These are phyloP conservation scores for Choloepus hoffmanni DNA, from an alignment of 2,113 vertebrate species.

Conservation along the genomic window DNA sequence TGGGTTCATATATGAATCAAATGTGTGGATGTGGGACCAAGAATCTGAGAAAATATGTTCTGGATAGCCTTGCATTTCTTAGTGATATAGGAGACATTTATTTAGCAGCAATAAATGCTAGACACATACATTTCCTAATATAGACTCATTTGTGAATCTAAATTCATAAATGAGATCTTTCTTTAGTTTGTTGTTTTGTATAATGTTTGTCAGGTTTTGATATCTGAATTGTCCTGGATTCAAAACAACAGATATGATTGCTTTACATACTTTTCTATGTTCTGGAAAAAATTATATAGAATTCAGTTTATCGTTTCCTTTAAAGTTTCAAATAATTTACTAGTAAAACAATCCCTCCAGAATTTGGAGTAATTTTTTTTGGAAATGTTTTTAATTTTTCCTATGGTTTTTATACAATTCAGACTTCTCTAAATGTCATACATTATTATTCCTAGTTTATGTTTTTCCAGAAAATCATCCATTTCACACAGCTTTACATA, in stretches of 20 bases:
- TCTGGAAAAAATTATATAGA: slow-evolving; percentile 76
- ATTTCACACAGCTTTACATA: slow-evolving; percentile 40
- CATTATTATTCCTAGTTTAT: slow-evolving; percentile 5
- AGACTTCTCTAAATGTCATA: slow-evolving; percentile 66
- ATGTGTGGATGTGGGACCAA: neutral
- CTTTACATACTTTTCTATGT: slow-evolving; percentile 41
- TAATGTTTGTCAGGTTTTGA: slow-evolving; percentile 62
- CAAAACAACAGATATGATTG: slow-evolving; percentile 62
- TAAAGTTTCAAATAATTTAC: slow-evolving; percentile 72
- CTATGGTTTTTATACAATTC: slow-evolving; percentile 45
- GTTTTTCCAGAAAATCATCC: slow-evolving; percentile 41
- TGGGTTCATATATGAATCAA: neutral
- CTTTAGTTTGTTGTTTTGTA: slow-evolving; percentile 22
- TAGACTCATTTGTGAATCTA: neutral
- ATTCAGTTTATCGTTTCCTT: slow-evolving; percentile 71
- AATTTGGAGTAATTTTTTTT: slow-evolving; percentile 67
- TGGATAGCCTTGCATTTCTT: neutral
- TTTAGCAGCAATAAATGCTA: slow-evolving; percentile 21
- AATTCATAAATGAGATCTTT: slow-evolving; percentile 34
- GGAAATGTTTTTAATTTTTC: slow-evolving; percentile 70
- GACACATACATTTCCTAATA: slow-evolving; percentile 19
- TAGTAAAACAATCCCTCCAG: slow-evolving; percentile 57
- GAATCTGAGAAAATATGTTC: slow-evolving; percentile 2
- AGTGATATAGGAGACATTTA: slow-evolving; percentile 3
- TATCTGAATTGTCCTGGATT: slow-evolving; percentile 63